Conservation (phyloP, 2,888 invertebrate genomes). For the Heliconius hortense region DNA sequence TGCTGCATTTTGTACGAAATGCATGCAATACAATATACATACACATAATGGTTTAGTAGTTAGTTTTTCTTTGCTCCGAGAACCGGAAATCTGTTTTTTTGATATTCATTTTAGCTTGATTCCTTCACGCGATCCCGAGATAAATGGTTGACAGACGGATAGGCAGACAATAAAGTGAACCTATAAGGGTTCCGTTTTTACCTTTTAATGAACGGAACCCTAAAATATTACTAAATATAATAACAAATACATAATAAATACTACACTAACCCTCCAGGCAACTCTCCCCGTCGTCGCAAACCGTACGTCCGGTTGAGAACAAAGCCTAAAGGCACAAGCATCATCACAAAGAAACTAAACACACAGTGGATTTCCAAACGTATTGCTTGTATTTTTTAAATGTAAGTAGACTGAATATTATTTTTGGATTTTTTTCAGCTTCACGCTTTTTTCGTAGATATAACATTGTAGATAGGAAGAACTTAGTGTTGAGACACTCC, state of each 20-base stretch:
- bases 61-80: neutral
- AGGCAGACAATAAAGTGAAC: neutral
- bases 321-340: conserved; percentile 27
- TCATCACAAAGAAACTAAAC: conserved; percentile 27
- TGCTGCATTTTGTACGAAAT: too few relatives aligned
- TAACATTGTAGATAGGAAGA: too few relatives aligned
- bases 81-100: neutral
- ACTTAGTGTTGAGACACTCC: neutral
- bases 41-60: too few relatives aligned
- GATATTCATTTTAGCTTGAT: too few relatives aligned
- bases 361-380: conserved; percentile 25
- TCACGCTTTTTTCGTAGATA: too few relatives aligned
- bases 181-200: neutral
- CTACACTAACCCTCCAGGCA: conserved; percentile 9
- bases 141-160: too few relatives aligned
- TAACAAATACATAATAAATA: conserved; percentile 13
- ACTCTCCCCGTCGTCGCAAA: conserved; percentile 2
- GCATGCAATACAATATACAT: too few relatives aligned
- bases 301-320: conserved; percentile 29
- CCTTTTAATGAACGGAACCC: too few relatives aligned
- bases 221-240: neutral
- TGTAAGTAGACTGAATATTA: neutral
- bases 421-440: neutral
- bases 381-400: conserved; percentile 4
- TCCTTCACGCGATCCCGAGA: too few relatives aligned